Evolutionary conservation across 2,888 invertebrate species (phyloP).

Genomic region (Heliconius erato): DNA sequence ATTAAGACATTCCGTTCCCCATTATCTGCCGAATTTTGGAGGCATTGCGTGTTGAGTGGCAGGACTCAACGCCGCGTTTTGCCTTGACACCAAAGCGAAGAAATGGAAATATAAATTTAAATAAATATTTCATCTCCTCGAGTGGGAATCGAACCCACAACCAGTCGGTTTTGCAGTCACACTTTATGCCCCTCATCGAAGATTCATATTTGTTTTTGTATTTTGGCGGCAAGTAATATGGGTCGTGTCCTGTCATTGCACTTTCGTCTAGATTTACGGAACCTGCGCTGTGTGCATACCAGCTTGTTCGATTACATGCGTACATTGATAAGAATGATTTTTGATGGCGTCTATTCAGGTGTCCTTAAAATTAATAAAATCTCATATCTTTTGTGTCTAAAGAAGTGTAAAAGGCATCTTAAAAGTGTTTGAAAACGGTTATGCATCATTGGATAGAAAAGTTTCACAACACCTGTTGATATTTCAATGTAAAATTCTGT

Average conservation of each 20-base stretch:
- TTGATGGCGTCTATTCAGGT: not conserved
- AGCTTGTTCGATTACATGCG: conserved; percentile 15
- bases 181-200: not conserved
- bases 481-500: not conserved
- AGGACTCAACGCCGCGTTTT: too few relatives aligned
- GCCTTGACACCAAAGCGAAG: too few relatives aligned
- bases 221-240: not conserved
- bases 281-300: conserved; percentile 16
- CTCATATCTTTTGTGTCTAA: not conserved
- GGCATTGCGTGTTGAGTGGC: too few relatives aligned
- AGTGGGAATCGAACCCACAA: too few relatives aligned
- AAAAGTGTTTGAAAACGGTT: not conserved
- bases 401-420: not conserved
- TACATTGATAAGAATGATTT: conserved; percentile 1
- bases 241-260: conserved; percentile 2
- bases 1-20: too few relatives aligned
- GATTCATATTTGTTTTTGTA: not conserved
- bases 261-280: conserved; percentile 4
- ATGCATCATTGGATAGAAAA: not conserved
- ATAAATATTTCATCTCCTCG: too few relatives aligned
- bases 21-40: too few relatives aligned
- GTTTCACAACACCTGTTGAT: conserved; percentile 3
- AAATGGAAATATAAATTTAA: too few relatives aligned
- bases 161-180: too few relatives aligned
- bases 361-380: not conserved